Base-by-base conservation (phyloP, 1,140 invertebrate genomes). In the Sinonovacula constricta region DNA sequence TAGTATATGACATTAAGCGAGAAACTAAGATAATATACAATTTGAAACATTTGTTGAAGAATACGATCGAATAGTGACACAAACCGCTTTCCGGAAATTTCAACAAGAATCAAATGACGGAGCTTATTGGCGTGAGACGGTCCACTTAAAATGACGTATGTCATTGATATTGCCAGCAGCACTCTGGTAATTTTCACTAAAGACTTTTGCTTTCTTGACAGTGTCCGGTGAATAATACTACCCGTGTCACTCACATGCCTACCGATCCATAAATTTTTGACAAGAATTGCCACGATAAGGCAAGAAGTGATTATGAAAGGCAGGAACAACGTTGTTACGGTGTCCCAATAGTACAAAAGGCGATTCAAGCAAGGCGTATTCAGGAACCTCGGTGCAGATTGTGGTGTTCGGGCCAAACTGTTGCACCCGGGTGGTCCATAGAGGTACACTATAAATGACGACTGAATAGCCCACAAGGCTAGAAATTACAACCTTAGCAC, bases 1-100 rank as follows among this genome's bases (percentile, higher is more conserved):
- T 96, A 96, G 31, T 96, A 92, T 18, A 95, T 92, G 88, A 97
- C 96, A 91, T 96, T 96, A 56, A 96, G 95, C 71, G 95, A 95
- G 84, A 96, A 96, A 88, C 96, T 96, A 18, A 94, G 94, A 83
- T 95, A 93, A 89, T 95, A 96, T 15, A 95, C 90, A 22, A 91
- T 88, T 80, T 91, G 93, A 79, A 87, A 90, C 67, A 92, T 90
- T 67, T 94, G 93, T 80, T 95, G 94, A 24, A 93, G 85, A 0
- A 92, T 88, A 90, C 91, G 92, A 0, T 93, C 81, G 3, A 56
- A n/a, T 10, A 78, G 65, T 54, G 65, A 70, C 59, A 31, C 57
- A 0, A 15, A 68, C 57, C 53, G 56, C 18, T 49, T 30, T 24
- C 63, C 76, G 4, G 51, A 39, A 2, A 49, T 36, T 22, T 66